phyloP scores from a whole-genome alignment of 1,140 invertebrate species.

The Rhynchophorus ferrugineus region DNA sequence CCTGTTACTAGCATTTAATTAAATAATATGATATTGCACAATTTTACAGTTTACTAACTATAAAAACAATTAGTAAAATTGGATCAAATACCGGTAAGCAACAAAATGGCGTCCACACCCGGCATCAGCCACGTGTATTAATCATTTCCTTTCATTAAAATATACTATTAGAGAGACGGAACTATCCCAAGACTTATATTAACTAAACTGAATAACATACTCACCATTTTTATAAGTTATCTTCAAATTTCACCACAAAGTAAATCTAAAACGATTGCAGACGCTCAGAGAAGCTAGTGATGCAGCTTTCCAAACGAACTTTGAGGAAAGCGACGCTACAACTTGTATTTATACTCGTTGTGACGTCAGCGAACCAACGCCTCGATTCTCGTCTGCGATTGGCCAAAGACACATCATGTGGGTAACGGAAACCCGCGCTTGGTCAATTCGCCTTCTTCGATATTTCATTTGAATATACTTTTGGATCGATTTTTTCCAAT shows the following conservation, averaged over 20 bases:
- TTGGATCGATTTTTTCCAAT: background rate
- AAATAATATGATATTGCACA: too few relatives aligned
- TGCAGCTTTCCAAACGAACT: conserved; percentile 21
- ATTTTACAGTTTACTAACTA: too few relatives aligned
- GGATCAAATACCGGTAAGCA: conserved; percentile 1
- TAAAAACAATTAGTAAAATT: too few relatives aligned
- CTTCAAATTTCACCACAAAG: conserved; percentile 16
- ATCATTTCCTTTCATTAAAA: background rate
- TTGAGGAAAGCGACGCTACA: background rate
- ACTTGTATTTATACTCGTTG: conserved; percentile 20
- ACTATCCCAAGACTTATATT: background rate
- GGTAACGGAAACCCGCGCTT: conserved; percentile 14
- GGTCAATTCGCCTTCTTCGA: conserved; percentile 8
- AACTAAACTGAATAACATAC: background rate
- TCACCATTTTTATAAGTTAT: conserved; percentile 22
- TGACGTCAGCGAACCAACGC: conserved; percentile 26
- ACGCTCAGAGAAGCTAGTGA: conserved; percentile 20
- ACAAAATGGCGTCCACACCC: background rate
- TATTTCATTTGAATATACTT: conserved; percentile 4
- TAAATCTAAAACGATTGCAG: conserved; percentile 2
- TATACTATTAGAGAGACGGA: too few relatives aligned
- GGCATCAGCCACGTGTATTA: background rate
- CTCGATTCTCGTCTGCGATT: conserved; percentile 4
- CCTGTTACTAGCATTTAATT: too few relatives aligned
- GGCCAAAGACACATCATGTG: conserved; percentile 12